A percentile compares a stretch with the other conserved stretches of the same genome.
Evolutionary conservation across 2,113 vertebrate species (phyloP).

Genomic region (Indri indri): DNA sequence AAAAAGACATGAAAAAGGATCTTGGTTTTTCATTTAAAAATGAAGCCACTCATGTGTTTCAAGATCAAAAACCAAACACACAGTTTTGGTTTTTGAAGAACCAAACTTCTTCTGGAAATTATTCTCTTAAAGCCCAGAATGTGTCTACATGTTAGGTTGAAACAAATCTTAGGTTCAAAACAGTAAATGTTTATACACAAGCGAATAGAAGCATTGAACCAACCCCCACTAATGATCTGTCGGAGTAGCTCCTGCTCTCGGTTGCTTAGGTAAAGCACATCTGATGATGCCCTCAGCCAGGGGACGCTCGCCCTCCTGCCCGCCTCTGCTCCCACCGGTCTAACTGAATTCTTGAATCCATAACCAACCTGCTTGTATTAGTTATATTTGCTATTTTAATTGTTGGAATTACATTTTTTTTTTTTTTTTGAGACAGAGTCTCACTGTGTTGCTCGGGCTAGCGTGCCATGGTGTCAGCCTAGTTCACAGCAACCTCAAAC

Average conservation of each 20-base stretch:
- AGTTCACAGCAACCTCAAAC: too few species aligned
- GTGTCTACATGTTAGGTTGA: not conserved
- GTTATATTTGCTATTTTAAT: not conserved
- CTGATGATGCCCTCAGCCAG: not conserved
- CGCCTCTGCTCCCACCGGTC: not conserved
- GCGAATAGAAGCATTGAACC: not conserved
- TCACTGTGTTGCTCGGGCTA: too few species aligned
- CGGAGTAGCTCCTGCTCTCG: rapidly evolving
- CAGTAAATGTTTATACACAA: not conserved
- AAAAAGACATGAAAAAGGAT: not conserved
- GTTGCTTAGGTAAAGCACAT: not conserved
- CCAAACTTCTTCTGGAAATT: not conserved
- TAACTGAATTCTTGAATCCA: not conserved
- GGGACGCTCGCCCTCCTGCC: not conserved
- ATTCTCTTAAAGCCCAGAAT: not conserved
- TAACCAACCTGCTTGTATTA: not conserved
- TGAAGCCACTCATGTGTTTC: not conserved
- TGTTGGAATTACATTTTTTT: too few species aligned
- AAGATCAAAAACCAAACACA: not conserved
- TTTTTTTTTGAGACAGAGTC: too few species aligned
- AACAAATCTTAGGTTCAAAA: not conserved
- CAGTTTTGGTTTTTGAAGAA: not conserved
- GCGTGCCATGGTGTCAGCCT: too few species aligned
- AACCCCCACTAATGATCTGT: rapidly evolving
- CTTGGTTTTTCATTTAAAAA: constrained; percentile 11